Conservation (phyloP, 1,140 invertebrate genomes). For the Aphidius gifuensis region DNA sequence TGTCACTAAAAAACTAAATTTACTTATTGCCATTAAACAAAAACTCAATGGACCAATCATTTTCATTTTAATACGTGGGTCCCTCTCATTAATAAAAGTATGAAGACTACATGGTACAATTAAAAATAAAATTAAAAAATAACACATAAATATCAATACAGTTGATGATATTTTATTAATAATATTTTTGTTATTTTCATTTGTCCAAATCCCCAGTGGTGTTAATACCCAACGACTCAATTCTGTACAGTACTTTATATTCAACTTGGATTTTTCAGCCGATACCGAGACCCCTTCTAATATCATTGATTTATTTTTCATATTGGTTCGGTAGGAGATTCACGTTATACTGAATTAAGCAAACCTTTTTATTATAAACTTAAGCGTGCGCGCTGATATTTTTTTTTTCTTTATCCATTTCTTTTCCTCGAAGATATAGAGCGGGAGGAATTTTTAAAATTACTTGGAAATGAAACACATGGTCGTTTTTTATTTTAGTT, state of each 20-base stretch:
- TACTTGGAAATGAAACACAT: background rate
- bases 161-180: conserved; percentile 3
- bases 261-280: conserved; percentile 19
- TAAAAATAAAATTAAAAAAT: conserved; percentile 25
- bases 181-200: background rate
- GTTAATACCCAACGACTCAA: conserved; percentile 32
- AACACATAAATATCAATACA: conserved; percentile 12
- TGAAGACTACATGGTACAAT: conserved; percentile 26
- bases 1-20: conserved; percentile 24
- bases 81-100: conserved; percentile 29
- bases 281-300: background rate
- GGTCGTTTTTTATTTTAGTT: background rate
- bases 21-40: conserved; percentile 24
- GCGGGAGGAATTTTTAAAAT: background rate
- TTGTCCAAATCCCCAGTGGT: conserved; percentile 35
- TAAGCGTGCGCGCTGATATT: background rate
- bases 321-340: background rate
- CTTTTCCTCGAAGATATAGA: no score
- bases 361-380: background rate
- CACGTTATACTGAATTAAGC: conserved; percentile 1
- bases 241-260: conserved; percentile 26
- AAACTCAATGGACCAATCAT: conserved; percentile 34
- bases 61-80: conserved; percentile 28
- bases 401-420: no score
- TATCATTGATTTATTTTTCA: conserved; percentile 13